Conservation (phyloP, 2,797 vertebrate genomes). For the Thamnophis elegans region DNA sequence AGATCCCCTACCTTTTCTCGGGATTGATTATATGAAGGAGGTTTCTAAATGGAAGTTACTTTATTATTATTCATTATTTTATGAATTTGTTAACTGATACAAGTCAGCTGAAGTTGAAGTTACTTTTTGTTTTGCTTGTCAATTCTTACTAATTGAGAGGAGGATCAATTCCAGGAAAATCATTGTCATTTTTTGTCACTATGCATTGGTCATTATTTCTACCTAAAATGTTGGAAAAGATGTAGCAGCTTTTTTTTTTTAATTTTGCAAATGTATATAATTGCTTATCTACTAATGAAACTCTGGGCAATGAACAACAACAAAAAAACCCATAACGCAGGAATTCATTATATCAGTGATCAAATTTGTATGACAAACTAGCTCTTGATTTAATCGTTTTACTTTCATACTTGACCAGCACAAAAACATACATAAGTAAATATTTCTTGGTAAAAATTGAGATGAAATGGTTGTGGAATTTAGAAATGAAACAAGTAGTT, state of each 20-base stretch:
- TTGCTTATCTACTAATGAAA: not conserved
- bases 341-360: not conserved
- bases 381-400: no score
- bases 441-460: not conserved
- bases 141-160: not conserved
- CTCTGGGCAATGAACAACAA: not conserved
- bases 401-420: accelerated
- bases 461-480: not conserved
- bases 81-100: not conserved
- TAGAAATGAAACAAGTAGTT: not conserved
- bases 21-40: not conserved
- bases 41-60: not conserved
- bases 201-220: not conserved
- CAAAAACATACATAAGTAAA: no score
- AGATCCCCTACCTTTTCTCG: not conserved
- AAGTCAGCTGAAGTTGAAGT: not conserved
- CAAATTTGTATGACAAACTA: not conserved
- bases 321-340: not conserved
- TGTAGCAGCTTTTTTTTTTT: not conserved
- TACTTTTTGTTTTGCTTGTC: not conserved
- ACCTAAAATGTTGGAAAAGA: not conserved
- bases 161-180: not conserved
- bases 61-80: not conserved
- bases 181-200: not conserved
- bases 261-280: not conserved